Percentiles rank a stretch among this genome's conserved stretches.
Conservation (phyloP, 2,797 vertebrate species). For the Darevskia nairensis region DNA sequence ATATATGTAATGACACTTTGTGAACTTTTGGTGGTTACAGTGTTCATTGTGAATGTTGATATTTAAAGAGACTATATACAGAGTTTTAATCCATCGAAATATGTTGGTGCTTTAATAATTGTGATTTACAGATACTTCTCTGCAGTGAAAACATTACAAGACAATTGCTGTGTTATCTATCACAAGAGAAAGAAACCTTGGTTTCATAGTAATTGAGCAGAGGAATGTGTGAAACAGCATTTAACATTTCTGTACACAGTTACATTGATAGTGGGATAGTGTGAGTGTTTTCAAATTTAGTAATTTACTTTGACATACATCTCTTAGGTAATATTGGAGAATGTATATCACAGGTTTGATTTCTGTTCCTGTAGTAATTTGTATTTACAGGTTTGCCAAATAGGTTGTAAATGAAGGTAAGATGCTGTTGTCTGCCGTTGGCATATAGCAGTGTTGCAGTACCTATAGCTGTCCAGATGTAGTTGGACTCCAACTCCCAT, state of each 20-base stretch:
- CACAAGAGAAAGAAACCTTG: not conserved
- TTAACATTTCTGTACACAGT: not conserved
- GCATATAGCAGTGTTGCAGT: not conserved
- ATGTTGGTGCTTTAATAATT: not conserved
- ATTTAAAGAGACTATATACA: not conserved
- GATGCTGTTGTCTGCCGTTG: not conserved
- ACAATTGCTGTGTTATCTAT: not conserved
- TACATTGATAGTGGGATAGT: not conserved
- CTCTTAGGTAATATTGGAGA: not conserved
- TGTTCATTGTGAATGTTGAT: slow-evolving; percentile 1
- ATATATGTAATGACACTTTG: too few relatives aligned
- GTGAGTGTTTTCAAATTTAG: not conserved
- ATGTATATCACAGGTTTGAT: not conserved
- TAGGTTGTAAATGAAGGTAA: not conserved
- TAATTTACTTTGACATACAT: not conserved
- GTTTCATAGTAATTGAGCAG: not conserved
- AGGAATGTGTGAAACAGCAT: not conserved
- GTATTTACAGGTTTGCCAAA: not conserved
- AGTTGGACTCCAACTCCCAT: not conserved
- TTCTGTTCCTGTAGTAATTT: not conserved
- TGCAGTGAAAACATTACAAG: not conserved
- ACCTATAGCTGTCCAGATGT: not conserved
- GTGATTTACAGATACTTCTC: not conserved
- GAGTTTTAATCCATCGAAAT: not conserved
- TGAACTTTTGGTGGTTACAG: not conserved